Percentiles rank a stretch among this genome's conserved stretches.
Evolutionary conservation across 2,113 vertebrate genomes (phyloP).

Genomic region (Gambusia affinis): DNA sequence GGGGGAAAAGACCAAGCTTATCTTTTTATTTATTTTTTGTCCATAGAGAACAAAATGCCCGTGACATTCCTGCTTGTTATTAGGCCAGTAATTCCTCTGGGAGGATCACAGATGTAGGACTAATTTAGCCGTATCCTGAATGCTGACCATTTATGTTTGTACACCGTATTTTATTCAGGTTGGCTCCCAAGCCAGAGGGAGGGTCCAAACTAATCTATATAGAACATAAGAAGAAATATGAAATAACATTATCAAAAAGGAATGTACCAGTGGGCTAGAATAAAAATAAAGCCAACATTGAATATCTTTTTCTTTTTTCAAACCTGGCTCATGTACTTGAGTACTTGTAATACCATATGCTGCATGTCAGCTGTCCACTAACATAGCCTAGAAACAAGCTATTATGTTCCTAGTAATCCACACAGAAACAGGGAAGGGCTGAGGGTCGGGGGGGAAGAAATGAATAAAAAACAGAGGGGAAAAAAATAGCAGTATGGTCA

Average conservation of each 20-base stretch:
- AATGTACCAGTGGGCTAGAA: neutral
- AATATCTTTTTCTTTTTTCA: slow-evolving; percentile 20
- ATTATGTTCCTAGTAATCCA: slow-evolving; percentile 15
- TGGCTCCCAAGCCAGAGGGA: neutral
- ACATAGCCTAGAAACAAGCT: slow-evolving; percentile 32
- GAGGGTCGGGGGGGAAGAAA: too few species aligned
- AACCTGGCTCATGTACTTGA: slow-evolving; percentile 36
- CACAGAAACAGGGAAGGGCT: neutral
- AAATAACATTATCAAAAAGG: neutral
- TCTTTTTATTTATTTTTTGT: slow-evolving; percentile 2
- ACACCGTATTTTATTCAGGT: slow-evolving; percentile 30
- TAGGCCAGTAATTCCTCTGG: slow-evolving; percentile 67
- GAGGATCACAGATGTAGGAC: slow-evolving; percentile 64
- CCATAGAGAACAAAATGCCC: slow-evolving; percentile 45
- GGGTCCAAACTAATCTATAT: slow-evolving; percentile 15
- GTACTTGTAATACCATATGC: slow-evolving; percentile 50
- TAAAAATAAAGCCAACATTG: slow-evolving; percentile 7
- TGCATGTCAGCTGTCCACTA: slow-evolving; percentile 54
- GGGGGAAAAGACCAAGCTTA: slow-evolving; percentile 39
- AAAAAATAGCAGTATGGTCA: slow-evolving; percentile 2
- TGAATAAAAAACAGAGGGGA: neutral
- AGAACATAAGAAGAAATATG: slow-evolving; percentile 2
- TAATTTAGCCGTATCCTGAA: slow-evolving; percentile 36
- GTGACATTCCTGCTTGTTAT: slow-evolving; percentile 64
- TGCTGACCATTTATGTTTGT: slow-evolving; percentile 55